Percentiles rank a stretch among this genome's conserved stretches.
These are phyloP conservation scores for Danionella dracula DNA, from an alignment of 2,797 vertebrate species.

Conservation along the genomic window DNA sequence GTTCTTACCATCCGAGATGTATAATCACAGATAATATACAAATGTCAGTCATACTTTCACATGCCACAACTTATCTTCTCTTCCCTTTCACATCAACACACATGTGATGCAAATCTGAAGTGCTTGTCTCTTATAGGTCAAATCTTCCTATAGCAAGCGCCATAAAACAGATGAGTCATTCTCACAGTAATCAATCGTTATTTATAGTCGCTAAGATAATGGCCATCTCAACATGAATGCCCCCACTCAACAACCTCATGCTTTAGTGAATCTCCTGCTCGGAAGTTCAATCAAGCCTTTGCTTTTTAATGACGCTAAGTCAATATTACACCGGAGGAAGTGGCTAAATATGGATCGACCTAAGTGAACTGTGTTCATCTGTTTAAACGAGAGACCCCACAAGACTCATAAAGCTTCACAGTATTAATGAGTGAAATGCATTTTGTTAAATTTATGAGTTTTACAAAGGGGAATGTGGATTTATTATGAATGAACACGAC, in stretches of 20 bases:
- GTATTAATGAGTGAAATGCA: conserved; percentile 3
- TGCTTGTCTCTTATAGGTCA: background rate
- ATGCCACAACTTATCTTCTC: background rate
- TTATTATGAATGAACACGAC: background rate
- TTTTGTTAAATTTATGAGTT: background rate
- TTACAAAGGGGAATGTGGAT: background rate
- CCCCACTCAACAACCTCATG: background rate
- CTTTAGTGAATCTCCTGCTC: background rate
- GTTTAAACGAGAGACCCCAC: background rate
- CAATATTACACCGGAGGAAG: background rate
- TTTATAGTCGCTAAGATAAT: conserved; percentile 15
- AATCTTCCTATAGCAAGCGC: background rate
- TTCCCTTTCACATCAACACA: background rate
- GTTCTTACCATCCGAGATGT: background rate
- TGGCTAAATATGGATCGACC: conserved; percentile 2
- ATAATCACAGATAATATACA: background rate
- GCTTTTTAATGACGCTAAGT: conserved; percentile 12
- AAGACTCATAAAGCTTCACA: conserved; percentile 6
- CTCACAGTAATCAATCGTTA: conserved; percentile 19
- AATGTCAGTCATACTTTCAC: background rate
- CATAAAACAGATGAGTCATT: conserved; percentile 19
- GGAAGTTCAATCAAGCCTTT: background rate
- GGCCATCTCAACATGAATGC: background rate
- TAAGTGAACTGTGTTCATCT: background rate
- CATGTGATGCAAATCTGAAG: background rate